These are phyloP conservation scores for Istiophorus platypterus DNA, from an alignment of 2,113 vertebrate genomes.

Conservation along the genomic window DNA sequence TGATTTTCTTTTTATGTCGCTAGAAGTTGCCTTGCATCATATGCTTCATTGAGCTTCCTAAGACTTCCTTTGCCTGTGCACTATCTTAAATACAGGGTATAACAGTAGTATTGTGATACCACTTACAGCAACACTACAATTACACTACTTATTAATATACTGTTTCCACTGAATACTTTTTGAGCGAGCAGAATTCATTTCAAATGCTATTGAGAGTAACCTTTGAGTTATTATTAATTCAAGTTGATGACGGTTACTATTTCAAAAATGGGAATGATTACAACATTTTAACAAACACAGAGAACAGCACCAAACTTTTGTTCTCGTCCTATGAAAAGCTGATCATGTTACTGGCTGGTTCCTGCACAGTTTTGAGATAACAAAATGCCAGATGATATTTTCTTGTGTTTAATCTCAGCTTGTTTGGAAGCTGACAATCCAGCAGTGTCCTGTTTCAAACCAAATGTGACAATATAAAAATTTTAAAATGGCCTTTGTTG, in stretches of 20 bases:
- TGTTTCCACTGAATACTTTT: background rate
- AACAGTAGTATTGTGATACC: constrained; percentile 25
- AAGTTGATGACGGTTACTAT: background rate
- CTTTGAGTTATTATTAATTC: no score
- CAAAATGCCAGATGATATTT: background rate
- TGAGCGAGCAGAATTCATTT: background rate
- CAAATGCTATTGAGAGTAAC: background rate
- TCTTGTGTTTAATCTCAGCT: background rate
- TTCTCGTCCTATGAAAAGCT: background rate
- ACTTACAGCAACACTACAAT: no score
- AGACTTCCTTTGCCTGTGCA: constrained; percentile 62
- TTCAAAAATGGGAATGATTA: background rate
- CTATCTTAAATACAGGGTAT: constrained; percentile 43
- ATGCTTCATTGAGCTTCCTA: constrained; percentile 75
- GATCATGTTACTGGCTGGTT: background rate
- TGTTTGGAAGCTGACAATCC: background rate
- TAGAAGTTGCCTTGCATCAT: constrained; percentile 69
- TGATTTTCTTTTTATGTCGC: constrained; percentile 56
- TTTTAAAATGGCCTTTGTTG: background rate
- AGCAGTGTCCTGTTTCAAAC: background rate
- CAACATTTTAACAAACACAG: background rate
- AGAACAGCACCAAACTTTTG: background rate
- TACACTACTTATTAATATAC: no score
- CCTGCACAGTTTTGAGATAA: background rate
- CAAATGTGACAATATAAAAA: background rate